phyloP scores from a whole-genome alignment of 1,140 invertebrate genomes.

The Mesaphorura yosii region DNA sequence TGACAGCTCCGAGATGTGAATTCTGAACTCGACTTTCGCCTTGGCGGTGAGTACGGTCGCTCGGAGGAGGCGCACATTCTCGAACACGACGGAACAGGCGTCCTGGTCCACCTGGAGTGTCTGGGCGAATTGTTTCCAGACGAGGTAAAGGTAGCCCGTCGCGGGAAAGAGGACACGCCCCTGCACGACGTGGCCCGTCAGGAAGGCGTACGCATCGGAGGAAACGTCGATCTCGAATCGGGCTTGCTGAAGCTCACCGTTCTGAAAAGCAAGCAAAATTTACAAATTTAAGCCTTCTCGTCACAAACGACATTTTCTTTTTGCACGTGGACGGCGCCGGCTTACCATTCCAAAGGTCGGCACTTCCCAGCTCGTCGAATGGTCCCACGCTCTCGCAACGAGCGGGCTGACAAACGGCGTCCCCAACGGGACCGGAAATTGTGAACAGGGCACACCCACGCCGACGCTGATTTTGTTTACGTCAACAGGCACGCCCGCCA shows the following conservation, averaged over 20 bases:
- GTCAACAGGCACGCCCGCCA: constrained; percentile 45
- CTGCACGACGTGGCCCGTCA: constrained; percentile 81
- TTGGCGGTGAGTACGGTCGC: constrained; percentile 78
- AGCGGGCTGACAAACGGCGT: background rate
- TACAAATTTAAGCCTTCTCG: no score
- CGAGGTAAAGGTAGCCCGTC: constrained; percentile 69
- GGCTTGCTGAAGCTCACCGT: background rate
- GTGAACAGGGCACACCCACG: no score
- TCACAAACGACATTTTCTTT: no score
- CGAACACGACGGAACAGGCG: constrained; percentile 69
- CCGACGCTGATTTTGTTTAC: background rate
- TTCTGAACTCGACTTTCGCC: constrained; percentile 67
- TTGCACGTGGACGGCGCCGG: background rate
- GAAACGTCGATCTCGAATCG: background rate
- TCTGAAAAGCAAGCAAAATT: no score
- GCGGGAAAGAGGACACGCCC: constrained; percentile 88
- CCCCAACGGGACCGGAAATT: background rate
- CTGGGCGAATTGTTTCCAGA: background rate
- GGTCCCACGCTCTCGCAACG: background rate
- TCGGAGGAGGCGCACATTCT: constrained; percentile 75
- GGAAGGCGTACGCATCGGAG: constrained; percentile 55
- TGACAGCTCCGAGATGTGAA: constrained; percentile 74
- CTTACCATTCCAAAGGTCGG: background rate
- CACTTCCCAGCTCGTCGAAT: background rate
- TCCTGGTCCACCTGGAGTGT: constrained; percentile 45